These are phyloP conservation scores for Anagyrus pseudococci DNA, from an alignment of 2,888 invertebrate species.

Conservation along the genomic window DNA sequence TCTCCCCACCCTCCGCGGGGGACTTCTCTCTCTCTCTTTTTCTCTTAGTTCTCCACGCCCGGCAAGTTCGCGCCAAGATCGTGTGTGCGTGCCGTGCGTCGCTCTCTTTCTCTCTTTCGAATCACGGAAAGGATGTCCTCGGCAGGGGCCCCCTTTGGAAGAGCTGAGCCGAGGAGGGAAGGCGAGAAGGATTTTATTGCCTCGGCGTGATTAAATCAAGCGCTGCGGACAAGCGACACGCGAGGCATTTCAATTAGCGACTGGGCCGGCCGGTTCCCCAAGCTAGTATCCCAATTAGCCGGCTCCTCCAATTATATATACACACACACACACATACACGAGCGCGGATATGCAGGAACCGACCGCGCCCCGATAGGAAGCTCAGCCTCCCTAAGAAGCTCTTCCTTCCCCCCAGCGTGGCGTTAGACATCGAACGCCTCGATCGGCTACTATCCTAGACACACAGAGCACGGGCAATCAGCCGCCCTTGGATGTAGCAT, in stretches of 20 bases:
- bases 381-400: too few relatives aligned
- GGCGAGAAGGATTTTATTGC: constrained; percentile 26
- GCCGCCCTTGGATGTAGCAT: background rate
- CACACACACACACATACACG: background rate
- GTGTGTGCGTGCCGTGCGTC: too few relatives aligned
- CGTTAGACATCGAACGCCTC: background rate
- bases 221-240: constrained; percentile 27
- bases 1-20: background rate
- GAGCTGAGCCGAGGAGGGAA: background rate
- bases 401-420: background rate
- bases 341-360: too few relatives aligned
- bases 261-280: background rate
- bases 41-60: background rate
- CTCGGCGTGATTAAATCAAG: constrained; percentile 30
- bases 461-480: background rate
- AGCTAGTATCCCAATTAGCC: constrained; percentile 31
- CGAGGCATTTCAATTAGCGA: constrained; percentile 37
- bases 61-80: background rate
- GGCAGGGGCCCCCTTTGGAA: background rate
- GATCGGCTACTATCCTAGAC: too few relatives aligned
- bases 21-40: too few relatives aligned
- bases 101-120: too few relatives aligned
- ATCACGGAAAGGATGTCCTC: constrained; percentile 10
- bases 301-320: constrained; percentile 29
- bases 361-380: too few relatives aligned